Evolutionary conservation across 1,140 invertebrate genomes (phyloP).

Genomic region (Cotesia vestalis): DNA sequence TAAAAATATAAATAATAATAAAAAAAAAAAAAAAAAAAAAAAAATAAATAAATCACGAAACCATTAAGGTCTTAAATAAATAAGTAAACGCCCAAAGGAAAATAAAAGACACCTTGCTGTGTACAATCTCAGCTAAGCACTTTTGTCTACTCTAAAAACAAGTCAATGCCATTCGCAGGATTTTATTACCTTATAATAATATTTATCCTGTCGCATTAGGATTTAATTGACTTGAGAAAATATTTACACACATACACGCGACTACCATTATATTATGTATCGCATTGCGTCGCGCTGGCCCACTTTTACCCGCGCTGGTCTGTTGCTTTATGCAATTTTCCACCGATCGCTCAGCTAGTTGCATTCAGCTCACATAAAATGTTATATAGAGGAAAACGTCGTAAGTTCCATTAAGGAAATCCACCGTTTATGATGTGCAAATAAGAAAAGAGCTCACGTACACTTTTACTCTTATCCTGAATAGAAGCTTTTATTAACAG

Average conservation of each 20-base stretch:
- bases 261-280: conserved; percentile 20
- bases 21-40: background rate
- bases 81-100: too few species aligned
- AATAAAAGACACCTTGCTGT: too few species aligned
- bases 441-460: conserved; percentile 14
- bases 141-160: background rate
- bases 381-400: background rate
- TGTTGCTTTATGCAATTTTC: conserved; percentile 28
- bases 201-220: background rate
- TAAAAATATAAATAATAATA: too few species aligned
- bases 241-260: conserved; percentile 15
- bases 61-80: too few species aligned
- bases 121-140: too few species aligned
- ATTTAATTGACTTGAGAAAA: background rate
- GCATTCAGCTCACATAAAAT: conserved; percentile 12
- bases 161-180: background rate
- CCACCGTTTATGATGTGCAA: background rate
- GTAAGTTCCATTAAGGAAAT: conserved; percentile 32
- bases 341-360: conserved; percentile 1
- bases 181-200: too few species aligned
- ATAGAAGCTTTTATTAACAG: too few species aligned
- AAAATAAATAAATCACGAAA: background rate
- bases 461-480: background rate
- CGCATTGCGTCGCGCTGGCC: conserved; percentile 22
- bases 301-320: conserved; percentile 28